These are phyloP conservation scores for Drosophila leontia DNA, from an alignment of 1,140 invertebrate species.

Conservation along the genomic window DNA sequence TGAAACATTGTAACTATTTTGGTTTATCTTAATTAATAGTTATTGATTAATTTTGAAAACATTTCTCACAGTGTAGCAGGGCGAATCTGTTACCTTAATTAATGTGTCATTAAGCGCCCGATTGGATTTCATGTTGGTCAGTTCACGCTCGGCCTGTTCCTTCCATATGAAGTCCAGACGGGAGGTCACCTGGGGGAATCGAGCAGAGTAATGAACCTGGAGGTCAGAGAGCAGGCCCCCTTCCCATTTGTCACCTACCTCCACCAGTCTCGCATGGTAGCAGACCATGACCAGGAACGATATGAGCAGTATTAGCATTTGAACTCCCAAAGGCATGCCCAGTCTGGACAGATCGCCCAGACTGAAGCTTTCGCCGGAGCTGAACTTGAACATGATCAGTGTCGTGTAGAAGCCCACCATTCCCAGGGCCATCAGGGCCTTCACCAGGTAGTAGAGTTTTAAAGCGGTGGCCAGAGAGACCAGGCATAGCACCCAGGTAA, in stretches of 20 bases:
- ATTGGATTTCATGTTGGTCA: slow-evolving; percentile 92
- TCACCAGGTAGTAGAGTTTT: slow-evolving; percentile 96
- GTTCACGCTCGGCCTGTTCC: slow-evolving; percentile 94
- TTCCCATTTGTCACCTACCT: slow-evolving; percentile 84
- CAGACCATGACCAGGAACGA: slow-evolving; percentile 95
- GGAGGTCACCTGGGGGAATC: slow-evolving; percentile 88
- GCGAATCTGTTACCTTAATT: slow-evolving; percentile 75
- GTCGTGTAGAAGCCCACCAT: slow-evolving; percentile 91
- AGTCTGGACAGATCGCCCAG: slow-evolving; percentile 61
- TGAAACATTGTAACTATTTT: no score
- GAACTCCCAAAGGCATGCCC: slow-evolving; percentile 89
- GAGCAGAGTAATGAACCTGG: slow-evolving; percentile 6
- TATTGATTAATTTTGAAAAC: neutral
- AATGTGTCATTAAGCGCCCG: slow-evolving; percentile 84
- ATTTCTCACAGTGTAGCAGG: neutral
- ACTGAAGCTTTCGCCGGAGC: slow-evolving; percentile 58
- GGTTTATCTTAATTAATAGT: neutral
- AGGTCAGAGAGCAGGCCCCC: neutral
- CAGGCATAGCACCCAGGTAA: slow-evolving; percentile 96
- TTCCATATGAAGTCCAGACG: slow-evolving; percentile 98
- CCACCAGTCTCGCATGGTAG: slow-evolving; percentile 95
- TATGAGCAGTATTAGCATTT: slow-evolving; percentile 92
- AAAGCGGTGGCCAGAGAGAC: slow-evolving; percentile 96
- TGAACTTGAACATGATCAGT: slow-evolving; percentile 88
- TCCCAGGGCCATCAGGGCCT: slow-evolving; percentile 91